Evolutionary conservation across 2,797 vertebrate genomes (phyloP).

Genomic region (Prionace glauca): DNA sequence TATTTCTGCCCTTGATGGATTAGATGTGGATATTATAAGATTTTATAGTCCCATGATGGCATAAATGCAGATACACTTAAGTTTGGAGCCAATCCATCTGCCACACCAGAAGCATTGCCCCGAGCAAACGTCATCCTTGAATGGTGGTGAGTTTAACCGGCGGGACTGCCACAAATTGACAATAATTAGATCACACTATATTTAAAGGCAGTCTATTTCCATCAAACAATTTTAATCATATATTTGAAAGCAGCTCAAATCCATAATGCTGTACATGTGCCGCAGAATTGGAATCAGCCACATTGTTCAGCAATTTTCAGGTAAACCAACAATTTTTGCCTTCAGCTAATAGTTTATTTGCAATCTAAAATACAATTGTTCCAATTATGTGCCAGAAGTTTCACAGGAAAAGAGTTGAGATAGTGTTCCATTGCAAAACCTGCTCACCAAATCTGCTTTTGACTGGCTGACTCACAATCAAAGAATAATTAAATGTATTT

Average conservation of each 20-base stretch:
- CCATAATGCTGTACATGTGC: background rate
- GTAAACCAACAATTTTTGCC: background rate
- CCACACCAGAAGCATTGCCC: background rate
- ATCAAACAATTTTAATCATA: background rate
- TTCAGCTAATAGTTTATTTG: background rate
- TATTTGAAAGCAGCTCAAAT: background rate
- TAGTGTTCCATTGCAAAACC: background rate
- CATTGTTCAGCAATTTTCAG: background rate
- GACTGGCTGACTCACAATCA: background rate
- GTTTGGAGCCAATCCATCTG: background rate
- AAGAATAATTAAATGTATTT: conserved; percentile 20
- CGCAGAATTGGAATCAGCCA: conserved; percentile 2
- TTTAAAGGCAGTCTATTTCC: background rate
- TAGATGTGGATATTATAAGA: background rate
- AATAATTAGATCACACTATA: background rate
- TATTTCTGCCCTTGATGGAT: background rate
- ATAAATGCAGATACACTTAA: background rate
- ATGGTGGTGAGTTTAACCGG: background rate
- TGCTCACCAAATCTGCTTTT: background rate
- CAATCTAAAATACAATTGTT: background rate
- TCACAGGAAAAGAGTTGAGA: background rate
- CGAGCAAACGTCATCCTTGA: background rate
- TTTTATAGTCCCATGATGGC: background rate
- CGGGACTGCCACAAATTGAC: background rate
- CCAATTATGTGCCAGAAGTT: background rate